phyloP scores from a whole-genome alignment of 2,888 invertebrate genomes.

The Diabrotica balteata region DNA sequence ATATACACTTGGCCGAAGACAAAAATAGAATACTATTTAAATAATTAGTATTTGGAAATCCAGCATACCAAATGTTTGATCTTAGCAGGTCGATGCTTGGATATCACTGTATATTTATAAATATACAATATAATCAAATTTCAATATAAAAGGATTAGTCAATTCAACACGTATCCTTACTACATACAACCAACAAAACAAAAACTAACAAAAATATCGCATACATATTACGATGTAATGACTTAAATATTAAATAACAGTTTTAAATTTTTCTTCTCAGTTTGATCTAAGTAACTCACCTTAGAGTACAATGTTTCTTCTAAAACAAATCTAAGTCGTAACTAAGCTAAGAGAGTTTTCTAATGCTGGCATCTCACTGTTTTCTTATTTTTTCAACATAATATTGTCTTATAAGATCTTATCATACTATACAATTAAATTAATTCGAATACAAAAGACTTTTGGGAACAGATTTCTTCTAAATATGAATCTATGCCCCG shows the following conservation, averaged over 20 bases:
- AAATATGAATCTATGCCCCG: conserved; percentile 2
- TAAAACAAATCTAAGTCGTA: conserved; percentile 33
- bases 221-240: conserved; percentile 31
- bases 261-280: conserved; percentile 39
- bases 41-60: too few relatives aligned
- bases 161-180: neutral
- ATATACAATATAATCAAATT: too few relatives aligned
- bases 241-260: conserved; percentile 54
- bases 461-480: conserved; percentile 7
- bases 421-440: neutral
- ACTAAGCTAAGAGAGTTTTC: conserved; percentile 37
- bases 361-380: conserved; percentile 43
- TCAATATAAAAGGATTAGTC: too few relatives aligned
- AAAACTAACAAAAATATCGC: conserved; percentile 29
- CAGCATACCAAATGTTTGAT: too few relatives aligned
- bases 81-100: too few relatives aligned
- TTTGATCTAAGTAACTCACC: conserved; percentile 34
- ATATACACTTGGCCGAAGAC: too few relatives aligned
- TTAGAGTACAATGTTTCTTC: conserved; percentile 34
- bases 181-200: conserved; percentile 21
- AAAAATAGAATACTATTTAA: too few relatives aligned
- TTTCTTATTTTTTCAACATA: conserved; percentile 30
- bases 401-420: conserved; percentile 38
- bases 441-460: conserved; percentile 5
- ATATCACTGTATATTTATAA: too few relatives aligned